Percentiles rank a stretch among this genome's conserved stretches.
Conservation (phyloP, 53 echinoderm and acorn worm genomes). For the Echinometra lucunter region DNA sequence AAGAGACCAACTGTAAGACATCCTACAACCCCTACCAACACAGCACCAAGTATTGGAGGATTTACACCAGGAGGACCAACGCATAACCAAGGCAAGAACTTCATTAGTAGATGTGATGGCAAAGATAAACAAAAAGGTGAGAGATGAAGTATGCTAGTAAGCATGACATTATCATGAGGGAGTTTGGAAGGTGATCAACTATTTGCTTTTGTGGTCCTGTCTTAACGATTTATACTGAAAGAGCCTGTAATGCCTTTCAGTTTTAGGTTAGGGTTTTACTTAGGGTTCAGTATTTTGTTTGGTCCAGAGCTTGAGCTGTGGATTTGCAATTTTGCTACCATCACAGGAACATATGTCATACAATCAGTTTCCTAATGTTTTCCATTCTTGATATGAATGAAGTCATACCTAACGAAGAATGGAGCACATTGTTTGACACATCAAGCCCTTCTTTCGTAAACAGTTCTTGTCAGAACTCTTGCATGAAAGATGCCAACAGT, state of each 20-base stretch:
- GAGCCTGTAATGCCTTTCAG: neutral
- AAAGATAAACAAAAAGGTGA: conserved; percentile 62
- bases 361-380: neutral
- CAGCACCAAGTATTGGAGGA: conserved; percentile 62
- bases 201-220: neutral
- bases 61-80: conserved; percentile 54
- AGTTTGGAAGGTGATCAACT: neutral
- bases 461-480: no score
- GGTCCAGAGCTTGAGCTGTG: neutral
- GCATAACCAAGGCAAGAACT: conserved; percentile 57
- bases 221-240: neutral
- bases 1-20: conserved; percentile 62
- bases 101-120: conserved; percentile 55
- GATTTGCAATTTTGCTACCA: neutral
- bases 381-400: no score
- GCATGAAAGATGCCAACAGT: no score
- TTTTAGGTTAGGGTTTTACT: neutral
- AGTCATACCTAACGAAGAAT: neutral
- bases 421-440: no score
- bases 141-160: no score
- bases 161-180: neutral
- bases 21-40: conserved; percentile 82
- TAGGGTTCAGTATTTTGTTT: neutral
- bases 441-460: no score
- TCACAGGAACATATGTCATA: neutral